Percentiles rank a stretch among this genome's conserved stretches.
These are phyloP conservation scores for Nanorana parkeri DNA, from an alignment of 2,113 vertebrate species.

Conservation along the genomic window DNA sequence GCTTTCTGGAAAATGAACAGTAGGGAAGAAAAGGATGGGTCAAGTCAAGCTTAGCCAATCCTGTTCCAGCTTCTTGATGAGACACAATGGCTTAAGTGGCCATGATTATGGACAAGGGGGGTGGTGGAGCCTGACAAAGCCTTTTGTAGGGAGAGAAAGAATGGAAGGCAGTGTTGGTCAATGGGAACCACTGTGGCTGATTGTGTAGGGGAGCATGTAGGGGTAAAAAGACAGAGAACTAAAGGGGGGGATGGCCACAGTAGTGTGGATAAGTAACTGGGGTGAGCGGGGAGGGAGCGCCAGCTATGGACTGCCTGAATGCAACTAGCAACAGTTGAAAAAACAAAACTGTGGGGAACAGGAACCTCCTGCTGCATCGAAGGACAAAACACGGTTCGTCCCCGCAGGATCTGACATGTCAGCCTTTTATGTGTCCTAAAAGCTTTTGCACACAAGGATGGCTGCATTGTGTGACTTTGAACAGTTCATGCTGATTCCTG, in stretches of 20 bases:
- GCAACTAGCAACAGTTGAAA: slow-evolving; percentile 69
- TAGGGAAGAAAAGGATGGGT: slow-evolving; percentile 57
- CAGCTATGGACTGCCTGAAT: slow-evolving; percentile 66
- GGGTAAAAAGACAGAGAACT: slow-evolving; percentile 64
- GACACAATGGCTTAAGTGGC: slow-evolving; percentile 63
- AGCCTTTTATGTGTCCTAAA: slow-evolving; percentile 62
- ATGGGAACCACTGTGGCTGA: slow-evolving; percentile 74
- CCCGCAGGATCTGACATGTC: slow-evolving; percentile 69
- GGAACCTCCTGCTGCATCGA: slow-evolving; percentile 68
- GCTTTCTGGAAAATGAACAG: slow-evolving; percentile 60
- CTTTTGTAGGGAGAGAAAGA: slow-evolving; percentile 18
- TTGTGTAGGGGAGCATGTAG: slow-evolving; percentile 74
- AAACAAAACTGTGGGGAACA: slow-evolving; percentile 67
- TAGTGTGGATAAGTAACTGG: slow-evolving; percentile 3
- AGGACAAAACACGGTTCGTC: slow-evolving; percentile 66
- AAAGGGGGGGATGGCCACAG: slow-evolving; percentile 60
- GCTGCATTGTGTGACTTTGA: slow-evolving; percentile 61
- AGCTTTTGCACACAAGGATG: slow-evolving; percentile 57
- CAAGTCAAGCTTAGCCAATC: slow-evolving; percentile 49
- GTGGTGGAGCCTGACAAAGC: slow-evolving; percentile 32
- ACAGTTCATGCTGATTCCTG: slow-evolving; percentile 55
- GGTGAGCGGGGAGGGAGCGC: neutral
- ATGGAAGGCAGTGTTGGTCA: slow-evolving; percentile 67
- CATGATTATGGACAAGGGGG: neutral
- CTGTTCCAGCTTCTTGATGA: slow-evolving; percentile 58